Percentiles rank a stretch among this genome's conserved stretches.
These are phyloP conservation scores for Cotesia glomerata DNA, from an alignment of 1,140 invertebrate species.

Conservation along the genomic window DNA sequence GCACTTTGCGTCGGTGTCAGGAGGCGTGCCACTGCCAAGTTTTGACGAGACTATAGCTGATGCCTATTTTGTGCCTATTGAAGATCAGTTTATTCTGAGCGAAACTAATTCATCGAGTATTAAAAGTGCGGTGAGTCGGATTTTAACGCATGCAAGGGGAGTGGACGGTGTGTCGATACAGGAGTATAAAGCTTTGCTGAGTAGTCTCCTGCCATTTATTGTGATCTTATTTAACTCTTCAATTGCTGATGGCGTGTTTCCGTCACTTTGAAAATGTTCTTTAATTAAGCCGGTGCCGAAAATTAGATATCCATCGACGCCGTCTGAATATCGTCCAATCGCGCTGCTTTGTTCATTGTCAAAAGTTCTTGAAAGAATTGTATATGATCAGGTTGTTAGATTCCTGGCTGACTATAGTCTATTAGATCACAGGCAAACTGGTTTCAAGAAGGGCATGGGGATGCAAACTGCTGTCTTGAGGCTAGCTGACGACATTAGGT, in stretches of 20 bases:
- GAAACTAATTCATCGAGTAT: neutral
- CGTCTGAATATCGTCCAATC: constrained; percentile 20
- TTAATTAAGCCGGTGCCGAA: neutral
- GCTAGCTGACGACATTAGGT: neutral
- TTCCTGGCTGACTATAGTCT: neutral
- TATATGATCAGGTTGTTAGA: neutral
- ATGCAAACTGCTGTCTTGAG: neutral
- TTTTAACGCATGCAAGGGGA: neutral
- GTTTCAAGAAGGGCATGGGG: neutral
- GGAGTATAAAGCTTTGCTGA: no score
- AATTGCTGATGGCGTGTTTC: neutral
- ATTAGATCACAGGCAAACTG: neutral
- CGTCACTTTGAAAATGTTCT: neutral
- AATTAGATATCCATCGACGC: neutral
- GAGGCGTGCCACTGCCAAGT: neutral
- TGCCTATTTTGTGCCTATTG: neutral
- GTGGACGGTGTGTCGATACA: neutral
- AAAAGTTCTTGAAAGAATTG: constrained; percentile 25
- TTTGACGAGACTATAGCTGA: neutral
- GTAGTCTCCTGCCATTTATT: neutral
- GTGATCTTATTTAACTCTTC: neutral
- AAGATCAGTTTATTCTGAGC: neutral
- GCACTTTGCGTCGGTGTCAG: neutral
- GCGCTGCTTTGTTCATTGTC: constrained; percentile 21
- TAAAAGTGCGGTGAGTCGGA: neutral